These are phyloP conservation scores for Glyptemys insculpta DNA, from an alignment of 2,797 vertebrate species.

Conservation along the genomic window DNA sequence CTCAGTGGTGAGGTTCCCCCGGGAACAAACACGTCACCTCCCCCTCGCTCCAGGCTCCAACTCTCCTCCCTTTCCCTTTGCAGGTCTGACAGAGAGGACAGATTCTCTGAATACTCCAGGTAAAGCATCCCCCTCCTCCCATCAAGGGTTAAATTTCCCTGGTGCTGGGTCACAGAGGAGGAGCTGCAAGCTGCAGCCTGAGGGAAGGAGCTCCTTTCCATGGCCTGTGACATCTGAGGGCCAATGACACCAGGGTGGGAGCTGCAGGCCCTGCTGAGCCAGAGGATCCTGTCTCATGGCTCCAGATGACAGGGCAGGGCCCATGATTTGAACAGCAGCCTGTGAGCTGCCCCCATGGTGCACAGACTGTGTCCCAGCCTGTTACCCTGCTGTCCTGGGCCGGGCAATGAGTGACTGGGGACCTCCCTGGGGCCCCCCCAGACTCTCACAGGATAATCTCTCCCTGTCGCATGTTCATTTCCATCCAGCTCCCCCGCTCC, in stretches of 20 bases:
- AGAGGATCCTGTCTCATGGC: not conserved
- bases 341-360: not conserved
- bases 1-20: not conserved
- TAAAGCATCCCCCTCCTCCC: not conserved
- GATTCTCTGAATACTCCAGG: not conserved
- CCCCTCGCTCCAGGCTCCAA: too few relatives aligned
- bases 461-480: not conserved
- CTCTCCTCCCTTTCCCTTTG: not conserved
- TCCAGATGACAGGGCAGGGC: too few relatives aligned
- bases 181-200: not conserved
- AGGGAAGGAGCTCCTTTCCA: not conserved
- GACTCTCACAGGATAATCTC: not conserved
- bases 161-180: not conserved
- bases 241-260: not conserved
- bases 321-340: not conserved
- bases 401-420: not conserved
- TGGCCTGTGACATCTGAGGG: too few relatives aligned
- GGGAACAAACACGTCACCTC: not conserved
- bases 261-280: too few relatives aligned
- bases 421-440: not conserved
- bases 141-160: not conserved
- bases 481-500: not conserved
- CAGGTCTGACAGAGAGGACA: not conserved
- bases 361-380: not conserved
- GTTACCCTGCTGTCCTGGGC: not conserved